Conservation (phyloP, 2,797 vertebrate genomes). For the Eleutherodactylus coqui region DNA sequence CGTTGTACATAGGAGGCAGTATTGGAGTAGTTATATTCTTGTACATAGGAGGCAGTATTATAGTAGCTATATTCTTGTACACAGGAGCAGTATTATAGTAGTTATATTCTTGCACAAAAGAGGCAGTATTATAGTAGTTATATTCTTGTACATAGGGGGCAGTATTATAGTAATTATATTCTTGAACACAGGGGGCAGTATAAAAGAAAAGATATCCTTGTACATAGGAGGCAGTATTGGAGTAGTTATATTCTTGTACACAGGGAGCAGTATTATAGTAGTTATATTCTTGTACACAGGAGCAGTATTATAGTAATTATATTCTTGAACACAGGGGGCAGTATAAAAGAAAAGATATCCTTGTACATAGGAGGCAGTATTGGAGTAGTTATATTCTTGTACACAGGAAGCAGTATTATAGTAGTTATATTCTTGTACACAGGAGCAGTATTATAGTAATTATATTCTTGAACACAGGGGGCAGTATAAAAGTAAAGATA, state of each 20-base stretch:
- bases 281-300: not conserved
- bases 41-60: not conserved
- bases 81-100: not conserved
- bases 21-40: not conserved
- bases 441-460: conserved; percentile 7
- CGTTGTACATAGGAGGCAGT: not conserved
- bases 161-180: conserved; percentile 4
- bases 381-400: conserved; percentile 2
- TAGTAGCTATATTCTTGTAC: conserved; percentile 3
- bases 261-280: not conserved
- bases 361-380: not conserved
- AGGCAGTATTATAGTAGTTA: not conserved
- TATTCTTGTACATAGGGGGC: not conserved
- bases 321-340: not conserved
- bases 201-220: not conserved
- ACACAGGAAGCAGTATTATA: not conserved
- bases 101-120: conserved; percentile 1
- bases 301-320: no score
- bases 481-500: conserved; percentile 9
- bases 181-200: not conserved
- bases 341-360: not conserved
- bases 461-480: not conserved
- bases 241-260: not conserved
- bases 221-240: not conserved
- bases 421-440: conserved; percentile 9